These are phyloP conservation scores for Pollimyrus isidori DNA, from an alignment of 2,113 vertebrate genomes.

Conservation along the genomic window DNA sequence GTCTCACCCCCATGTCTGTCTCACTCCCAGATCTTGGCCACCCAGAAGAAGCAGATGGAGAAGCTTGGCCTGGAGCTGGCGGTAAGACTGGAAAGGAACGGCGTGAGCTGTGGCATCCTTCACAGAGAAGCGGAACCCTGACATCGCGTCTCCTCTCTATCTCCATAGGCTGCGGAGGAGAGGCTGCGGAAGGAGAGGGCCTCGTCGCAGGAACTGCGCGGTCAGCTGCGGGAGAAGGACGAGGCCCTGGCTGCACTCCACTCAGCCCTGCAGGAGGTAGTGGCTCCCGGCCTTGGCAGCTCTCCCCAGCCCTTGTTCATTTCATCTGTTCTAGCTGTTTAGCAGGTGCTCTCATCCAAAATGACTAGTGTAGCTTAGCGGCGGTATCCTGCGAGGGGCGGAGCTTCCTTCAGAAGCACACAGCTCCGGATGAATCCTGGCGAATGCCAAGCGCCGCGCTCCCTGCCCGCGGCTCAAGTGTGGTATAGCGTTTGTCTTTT, in stretches of 20 bases:
- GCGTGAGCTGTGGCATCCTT: background rate
- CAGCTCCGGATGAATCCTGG: background rate
- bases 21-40: slow-evolving; percentile 71
- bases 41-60: slow-evolving; percentile 78
- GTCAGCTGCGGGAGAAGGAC: slow-evolving; percentile 65
- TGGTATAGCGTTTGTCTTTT: background rate
- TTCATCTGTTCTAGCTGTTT: background rate
- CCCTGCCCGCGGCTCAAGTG: background rate
- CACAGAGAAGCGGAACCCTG: background rate
- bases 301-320: background rate
- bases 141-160: slow-evolving; percentile 24
- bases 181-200: slow-evolving; percentile 63
- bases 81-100: slow-evolving; percentile 44
- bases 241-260: slow-evolving; percentile 53
- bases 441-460: background rate
- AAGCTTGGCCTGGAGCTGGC: slow-evolving; percentile 67
- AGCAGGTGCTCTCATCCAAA: background rate
- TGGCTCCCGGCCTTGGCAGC: background rate
- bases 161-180: slow-evolving; percentile 63
- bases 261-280: slow-evolving; percentile 66
- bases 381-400: background rate
- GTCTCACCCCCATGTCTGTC: background rate
- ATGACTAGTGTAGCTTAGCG: background rate
- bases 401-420: background rate
- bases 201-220: slow-evolving; percentile 55